Evolutionary conservation across 1,140 invertebrate genomes (phyloP).

Genomic region (Lasaia peninsularis): DNA sequence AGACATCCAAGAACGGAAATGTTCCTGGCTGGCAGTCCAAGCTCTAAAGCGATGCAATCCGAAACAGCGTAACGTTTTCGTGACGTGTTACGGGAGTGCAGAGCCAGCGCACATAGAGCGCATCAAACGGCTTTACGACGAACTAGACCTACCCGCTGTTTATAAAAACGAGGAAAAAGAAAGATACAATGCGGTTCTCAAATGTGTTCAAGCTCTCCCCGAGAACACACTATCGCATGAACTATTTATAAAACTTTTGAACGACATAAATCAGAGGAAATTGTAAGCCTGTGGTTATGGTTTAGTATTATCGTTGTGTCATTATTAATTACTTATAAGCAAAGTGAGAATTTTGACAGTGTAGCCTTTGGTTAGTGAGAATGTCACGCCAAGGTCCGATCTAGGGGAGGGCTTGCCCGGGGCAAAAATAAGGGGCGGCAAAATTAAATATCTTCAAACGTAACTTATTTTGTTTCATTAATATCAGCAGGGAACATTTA

Average conservation of each 20-base stretch:
- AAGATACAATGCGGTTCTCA: constrained; percentile 39
- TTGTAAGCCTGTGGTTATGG: neutral
- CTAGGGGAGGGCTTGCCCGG: too few species aligned
- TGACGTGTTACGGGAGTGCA: constrained; percentile 84
- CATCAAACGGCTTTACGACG: constrained; percentile 87
- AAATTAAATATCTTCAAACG: too few species aligned
- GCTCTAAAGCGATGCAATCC: constrained; percentile 84
- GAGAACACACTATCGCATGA: constrained; percentile 29
- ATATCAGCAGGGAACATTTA: too few species aligned
- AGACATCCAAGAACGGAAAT: constrained; percentile 95
- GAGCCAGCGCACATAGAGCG: constrained; percentile 82
- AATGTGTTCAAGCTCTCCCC: constrained; percentile 27
- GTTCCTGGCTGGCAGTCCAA: constrained; percentile 91
- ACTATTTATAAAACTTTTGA: constrained; percentile 43
- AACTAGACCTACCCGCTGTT: constrained; percentile 80
- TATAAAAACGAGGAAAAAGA: constrained; percentile 39
- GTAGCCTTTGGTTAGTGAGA: too few species aligned
- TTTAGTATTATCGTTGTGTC: neutral
- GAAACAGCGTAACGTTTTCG: constrained; percentile 82
- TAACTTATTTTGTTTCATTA: too few species aligned
- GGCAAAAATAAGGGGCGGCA: too few species aligned
- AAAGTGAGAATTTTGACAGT: too few species aligned
- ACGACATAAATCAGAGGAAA: constrained; percentile 48
- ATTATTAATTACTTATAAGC: too few species aligned
- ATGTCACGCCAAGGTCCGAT: too few species aligned